Percentiles rank a stretch among this genome's conserved stretches.
These are phyloP conservation scores for Stigmatopora nigra DNA, from an alignment of 2,113 vertebrate genomes.

Conservation along the genomic window DNA sequence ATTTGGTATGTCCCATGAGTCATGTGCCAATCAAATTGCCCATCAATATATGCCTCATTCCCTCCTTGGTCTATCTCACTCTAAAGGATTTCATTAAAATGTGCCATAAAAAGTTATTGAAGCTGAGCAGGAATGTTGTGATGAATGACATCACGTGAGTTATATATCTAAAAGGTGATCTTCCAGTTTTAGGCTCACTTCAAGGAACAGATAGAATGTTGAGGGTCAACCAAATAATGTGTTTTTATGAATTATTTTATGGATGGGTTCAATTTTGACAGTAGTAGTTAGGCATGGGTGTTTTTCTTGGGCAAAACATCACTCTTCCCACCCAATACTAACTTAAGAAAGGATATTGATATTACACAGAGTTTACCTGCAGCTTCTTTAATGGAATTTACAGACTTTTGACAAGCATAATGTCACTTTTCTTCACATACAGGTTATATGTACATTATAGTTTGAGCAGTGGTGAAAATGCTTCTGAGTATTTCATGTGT, in stretches of 20 bases:
- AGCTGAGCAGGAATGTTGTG: conserved; percentile 15
- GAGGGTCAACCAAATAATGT: background rate
- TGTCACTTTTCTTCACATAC: no score
- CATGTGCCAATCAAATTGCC: conserved; percentile 64
- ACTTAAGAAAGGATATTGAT: no score
- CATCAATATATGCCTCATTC: conserved; percentile 56
- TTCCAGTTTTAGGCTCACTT: background rate
- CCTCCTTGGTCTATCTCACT: conserved; percentile 23
- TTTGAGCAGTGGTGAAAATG: no score
- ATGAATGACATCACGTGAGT: conserved; percentile 11
- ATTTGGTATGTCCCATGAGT: conserved; percentile 62
- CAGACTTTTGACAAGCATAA: no score
- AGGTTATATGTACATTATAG: no score
- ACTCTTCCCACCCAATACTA: no score
- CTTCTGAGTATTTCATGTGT: no score
- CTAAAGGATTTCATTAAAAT: conserved; percentile 43
- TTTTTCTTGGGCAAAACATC: no score
- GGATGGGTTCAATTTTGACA: background rate
- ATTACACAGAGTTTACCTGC: no score
- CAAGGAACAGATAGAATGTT: background rate
- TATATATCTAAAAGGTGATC: background rate
- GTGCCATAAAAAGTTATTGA: conserved; percentile 37
- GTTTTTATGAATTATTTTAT: background rate
- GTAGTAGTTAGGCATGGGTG: background rate
- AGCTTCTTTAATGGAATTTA: no score